phyloP scores from a whole-genome alignment of 2,113 vertebrate genomes.

The Paedocypris sp. region DNA sequence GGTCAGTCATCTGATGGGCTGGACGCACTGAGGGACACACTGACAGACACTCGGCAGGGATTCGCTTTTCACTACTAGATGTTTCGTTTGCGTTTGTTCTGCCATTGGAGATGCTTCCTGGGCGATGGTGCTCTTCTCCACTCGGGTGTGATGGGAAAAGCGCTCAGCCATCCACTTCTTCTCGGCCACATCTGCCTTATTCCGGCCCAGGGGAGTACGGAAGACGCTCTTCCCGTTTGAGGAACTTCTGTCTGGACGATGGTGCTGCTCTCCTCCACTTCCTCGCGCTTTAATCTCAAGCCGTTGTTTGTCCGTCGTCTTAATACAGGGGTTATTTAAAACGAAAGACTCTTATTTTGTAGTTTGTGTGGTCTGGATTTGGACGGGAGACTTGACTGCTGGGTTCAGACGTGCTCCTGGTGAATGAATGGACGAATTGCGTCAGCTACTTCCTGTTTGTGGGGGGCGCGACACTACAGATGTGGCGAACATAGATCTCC shows the following conservation, averaged over 20 bases:
- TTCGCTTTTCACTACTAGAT: constrained; percentile 61
- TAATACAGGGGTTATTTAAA: too few relatives aligned
- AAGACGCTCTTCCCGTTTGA: background rate
- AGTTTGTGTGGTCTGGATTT: too few relatives aligned
- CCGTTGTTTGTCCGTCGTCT: background rate
- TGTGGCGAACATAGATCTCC: too few relatives aligned
- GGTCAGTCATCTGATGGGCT: constrained; percentile 98
- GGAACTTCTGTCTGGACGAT: constrained; percentile 20
- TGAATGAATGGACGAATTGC: too few relatives aligned
- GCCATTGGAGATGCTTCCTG: constrained; percentile 48
- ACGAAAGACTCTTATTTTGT: too few relatives aligned
- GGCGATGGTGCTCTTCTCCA: constrained; percentile 74
- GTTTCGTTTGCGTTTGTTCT: constrained; percentile 26
- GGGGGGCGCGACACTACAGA: too few relatives aligned
- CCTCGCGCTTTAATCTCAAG: background rate
- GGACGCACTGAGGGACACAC: constrained; percentile 65
- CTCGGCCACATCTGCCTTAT: constrained; percentile 60
- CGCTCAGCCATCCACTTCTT: constrained; percentile 48
- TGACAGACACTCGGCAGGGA: constrained; percentile 80
- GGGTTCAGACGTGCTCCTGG: too few relatives aligned
- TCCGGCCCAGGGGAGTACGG: constrained; percentile 29
- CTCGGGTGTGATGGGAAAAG: constrained; percentile 65
- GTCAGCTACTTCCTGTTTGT: too few relatives aligned
- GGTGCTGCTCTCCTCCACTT: constrained; percentile 27
- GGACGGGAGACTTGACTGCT: too few relatives aligned